A percentile compares a stretch with the other conserved stretches of the same genome.
These are phyloP conservation scores for Mormyrus iriodes DNA, from an alignment of 2,113 vertebrate genomes.

Conservation along the genomic window DNA sequence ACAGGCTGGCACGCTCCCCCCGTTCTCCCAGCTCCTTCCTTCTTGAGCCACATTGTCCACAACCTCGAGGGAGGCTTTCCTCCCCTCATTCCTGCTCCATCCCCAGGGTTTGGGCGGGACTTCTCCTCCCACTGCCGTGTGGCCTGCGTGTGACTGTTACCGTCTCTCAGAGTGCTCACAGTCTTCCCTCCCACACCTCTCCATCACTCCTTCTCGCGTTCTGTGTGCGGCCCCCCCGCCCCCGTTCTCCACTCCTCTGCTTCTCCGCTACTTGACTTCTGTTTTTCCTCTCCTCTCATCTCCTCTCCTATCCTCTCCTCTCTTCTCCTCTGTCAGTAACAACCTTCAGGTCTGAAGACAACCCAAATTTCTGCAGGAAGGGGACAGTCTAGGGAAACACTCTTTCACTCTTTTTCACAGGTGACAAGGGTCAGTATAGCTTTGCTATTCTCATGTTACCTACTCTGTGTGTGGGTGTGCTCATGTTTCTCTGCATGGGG, in stretches of 20 bases:
- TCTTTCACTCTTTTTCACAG: neutral
- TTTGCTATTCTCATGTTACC: neutral
- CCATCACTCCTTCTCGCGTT: slow-evolving; percentile 46
- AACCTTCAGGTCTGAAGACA: neutral
- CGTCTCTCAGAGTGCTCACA: slow-evolving; percentile 46
- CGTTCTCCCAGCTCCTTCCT: neutral
- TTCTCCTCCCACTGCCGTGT: slow-evolving; percentile 67
- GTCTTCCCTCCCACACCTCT: slow-evolving; percentile 25
- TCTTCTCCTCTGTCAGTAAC: too few relatives aligned
- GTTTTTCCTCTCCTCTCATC: neutral
- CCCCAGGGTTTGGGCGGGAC: slow-evolving; percentile 27
- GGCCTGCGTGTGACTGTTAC: slow-evolving; percentile 41
- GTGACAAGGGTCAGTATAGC: slow-evolving; percentile 14
- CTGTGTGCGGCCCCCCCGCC: neutral
- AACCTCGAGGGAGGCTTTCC: neutral
- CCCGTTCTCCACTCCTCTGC: neutral
- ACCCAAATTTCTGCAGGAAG: neutral
- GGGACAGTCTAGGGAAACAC: neutral
- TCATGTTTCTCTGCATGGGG: neutral
- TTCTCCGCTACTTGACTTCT: slow-evolving; percentile 13
- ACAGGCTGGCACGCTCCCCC: neutral
- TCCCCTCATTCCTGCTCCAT: neutral
- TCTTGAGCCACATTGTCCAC: neutral
- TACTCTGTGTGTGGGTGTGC: neutral
- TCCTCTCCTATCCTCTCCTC: neutral